These are phyloP conservation scores for Chitala chitala DNA, from an alignment of 2,113 vertebrate species.

Conservation along the genomic window DNA sequence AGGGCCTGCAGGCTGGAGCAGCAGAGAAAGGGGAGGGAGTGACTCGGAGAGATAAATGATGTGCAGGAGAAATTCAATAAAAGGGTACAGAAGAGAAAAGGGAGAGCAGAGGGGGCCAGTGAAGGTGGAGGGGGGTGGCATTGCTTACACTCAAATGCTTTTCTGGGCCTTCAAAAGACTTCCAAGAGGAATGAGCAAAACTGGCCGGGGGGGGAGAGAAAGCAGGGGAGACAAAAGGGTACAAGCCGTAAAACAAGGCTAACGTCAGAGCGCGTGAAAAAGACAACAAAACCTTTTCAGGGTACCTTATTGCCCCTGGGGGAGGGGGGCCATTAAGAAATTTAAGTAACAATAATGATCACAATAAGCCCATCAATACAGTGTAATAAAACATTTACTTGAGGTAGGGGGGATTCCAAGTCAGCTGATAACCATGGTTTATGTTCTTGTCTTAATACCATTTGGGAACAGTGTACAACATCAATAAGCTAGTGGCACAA, in stretches of 20 bases:
- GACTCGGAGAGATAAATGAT: conserved; percentile 68
- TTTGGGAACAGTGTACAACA: too few species aligned
- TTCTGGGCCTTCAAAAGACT: conserved; percentile 73
- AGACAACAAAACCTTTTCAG: conserved; percentile 41
- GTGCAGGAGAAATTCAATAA: conserved; percentile 84
- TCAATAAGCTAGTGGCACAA: too few species aligned
- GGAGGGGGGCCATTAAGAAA: conserved; percentile 25
- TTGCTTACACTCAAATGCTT: conserved; percentile 65
- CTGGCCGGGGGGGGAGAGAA: conserved; percentile 42
- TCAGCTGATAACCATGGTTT: background rate
- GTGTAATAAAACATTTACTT: conserved; percentile 31
- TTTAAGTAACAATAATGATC: background rate
- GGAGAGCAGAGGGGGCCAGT: conserved; percentile 17
- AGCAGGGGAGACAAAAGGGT: conserved; percentile 65
- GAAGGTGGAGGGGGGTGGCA: conserved; percentile 25
- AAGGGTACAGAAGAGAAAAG: conserved; percentile 44
- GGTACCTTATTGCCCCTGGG: conserved; percentile 41
- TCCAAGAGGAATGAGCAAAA: conserved; percentile 72
- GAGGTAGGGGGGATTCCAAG: background rate
- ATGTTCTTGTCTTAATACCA: conserved; percentile 19
- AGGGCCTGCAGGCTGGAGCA: conserved; percentile 55
- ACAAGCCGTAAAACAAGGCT: conserved; percentile 61
- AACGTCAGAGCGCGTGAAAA: conserved; percentile 35
- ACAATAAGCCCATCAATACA: conserved; percentile 17
- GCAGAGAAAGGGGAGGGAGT: conserved; percentile 10